A percentile compares a stretch with the other conserved stretches of the same genome.
Conservation (phyloP, 2,888 invertebrate species). For the Helobdella robusta region DNA sequence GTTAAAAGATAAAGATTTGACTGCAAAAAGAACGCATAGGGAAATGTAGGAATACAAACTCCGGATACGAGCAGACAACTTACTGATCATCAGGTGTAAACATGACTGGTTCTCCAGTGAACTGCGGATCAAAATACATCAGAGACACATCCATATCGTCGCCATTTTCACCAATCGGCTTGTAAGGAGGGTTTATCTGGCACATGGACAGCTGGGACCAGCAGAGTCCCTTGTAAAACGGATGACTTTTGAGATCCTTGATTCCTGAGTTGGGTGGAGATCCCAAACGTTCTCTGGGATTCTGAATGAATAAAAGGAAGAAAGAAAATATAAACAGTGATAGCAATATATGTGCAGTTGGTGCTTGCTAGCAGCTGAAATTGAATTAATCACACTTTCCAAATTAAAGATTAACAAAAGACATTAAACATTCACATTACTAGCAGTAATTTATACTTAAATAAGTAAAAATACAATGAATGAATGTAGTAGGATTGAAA, state of each 20-base stretch:
- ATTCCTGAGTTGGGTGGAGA: constrained; percentile 82
- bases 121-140: constrained; percentile 98
- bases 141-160: constrained; percentile 89
- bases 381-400: too few species aligned
- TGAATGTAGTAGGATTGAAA: too few species aligned
- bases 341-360: neutral
- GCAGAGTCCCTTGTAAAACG: constrained; percentile 95
- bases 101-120: constrained; percentile 93
- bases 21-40: too few species aligned
- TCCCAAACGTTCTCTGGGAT: constrained; percentile 85
- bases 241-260: constrained; percentile 84
- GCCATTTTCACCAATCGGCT: constrained; percentile 86
- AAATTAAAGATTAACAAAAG: too few species aligned
- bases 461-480: too few species aligned
- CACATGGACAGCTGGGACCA: constrained; percentile 97
- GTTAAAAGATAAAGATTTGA: too few species aligned
- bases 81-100: constrained; percentile 94
- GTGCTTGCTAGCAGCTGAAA: too few species aligned
- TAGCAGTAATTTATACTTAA: too few species aligned
- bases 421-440: too few species aligned
- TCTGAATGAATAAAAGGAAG: constrained; percentile 50
- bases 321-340: neutral
- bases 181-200: constrained; percentile 94
- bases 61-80: constrained; percentile 53
- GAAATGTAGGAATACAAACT: too few species aligned